These are phyloP conservation scores for Noturus placidus DNA, from an alignment of 2,113 vertebrate genomes.

Conservation along the genomic window DNA sequence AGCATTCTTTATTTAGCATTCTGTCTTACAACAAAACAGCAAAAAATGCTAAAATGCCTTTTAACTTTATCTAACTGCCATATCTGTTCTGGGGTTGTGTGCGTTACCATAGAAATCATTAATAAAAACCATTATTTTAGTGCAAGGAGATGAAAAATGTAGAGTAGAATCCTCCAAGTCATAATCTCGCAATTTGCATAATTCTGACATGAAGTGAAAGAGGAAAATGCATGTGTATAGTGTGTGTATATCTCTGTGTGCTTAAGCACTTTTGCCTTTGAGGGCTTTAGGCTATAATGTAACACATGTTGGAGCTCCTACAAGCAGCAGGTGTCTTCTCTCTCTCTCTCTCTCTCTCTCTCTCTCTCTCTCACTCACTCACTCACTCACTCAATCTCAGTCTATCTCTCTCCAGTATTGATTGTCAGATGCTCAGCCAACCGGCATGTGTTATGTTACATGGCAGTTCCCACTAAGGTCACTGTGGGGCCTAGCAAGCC, in stretches of 20 bases:
- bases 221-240: neutral
- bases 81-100: neutral
- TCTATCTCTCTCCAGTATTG: neutral
- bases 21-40: neutral
- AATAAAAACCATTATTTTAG: neutral
- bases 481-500: neutral
- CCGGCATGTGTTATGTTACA: constrained; percentile 17
- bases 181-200: neutral
- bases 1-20: neutral
- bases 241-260: neutral
- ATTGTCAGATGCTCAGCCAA: constrained; percentile 37
- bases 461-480: neutral
- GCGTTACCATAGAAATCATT: neutral
- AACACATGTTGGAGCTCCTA: constrained; percentile 17
- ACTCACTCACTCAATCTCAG: no score
- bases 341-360: neutral
- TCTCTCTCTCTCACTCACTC: no score
- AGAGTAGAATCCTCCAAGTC: neutral
- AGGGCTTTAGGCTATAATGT: constrained; percentile 3
- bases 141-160: neutral
- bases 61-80: neutral
- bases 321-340: constrained; percentile 23
- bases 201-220: neutral
- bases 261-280: constrained; percentile 2
- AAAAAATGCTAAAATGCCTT: neutral